Percentiles rank a stretch among this genome's conserved stretches.
These are phyloP conservation scores for Chymomyza fuscimana DNA, from an alignment of 2,888 invertebrate species.

Conservation along the genomic window DNA sequence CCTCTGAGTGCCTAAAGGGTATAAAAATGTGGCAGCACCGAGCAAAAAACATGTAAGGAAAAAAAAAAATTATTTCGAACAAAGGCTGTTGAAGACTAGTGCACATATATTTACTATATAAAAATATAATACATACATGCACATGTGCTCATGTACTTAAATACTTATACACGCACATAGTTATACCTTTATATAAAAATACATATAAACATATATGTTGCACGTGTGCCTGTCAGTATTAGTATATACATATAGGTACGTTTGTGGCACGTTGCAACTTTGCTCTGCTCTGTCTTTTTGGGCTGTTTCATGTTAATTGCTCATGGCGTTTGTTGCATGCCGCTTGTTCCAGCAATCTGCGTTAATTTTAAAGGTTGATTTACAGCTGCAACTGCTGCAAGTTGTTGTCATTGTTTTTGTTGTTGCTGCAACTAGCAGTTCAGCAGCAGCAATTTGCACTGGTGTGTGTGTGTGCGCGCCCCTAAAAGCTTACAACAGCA, in stretches of 20 bases:
- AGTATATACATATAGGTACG: background rate
- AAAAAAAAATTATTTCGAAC: conserved; percentile 33
- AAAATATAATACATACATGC: conserved; percentile 12
- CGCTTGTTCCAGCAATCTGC: conserved; percentile 73
- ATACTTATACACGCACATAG: conserved; percentile 12
- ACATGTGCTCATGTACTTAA: conserved; percentile 1
- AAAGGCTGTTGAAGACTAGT: conserved; percentile 56
- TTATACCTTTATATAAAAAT: background rate
- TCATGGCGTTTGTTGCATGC: conserved; percentile 53
- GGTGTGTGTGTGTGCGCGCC: conserved; percentile 18
- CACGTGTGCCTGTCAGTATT: background rate
- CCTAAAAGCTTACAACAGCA: conserved; percentile 56
- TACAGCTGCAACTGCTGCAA: conserved; percentile 56
- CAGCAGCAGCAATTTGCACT: conserved; percentile 44
- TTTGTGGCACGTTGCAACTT: background rate
- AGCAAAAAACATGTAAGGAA: background rate
- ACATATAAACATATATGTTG: background rate
- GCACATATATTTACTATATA: conserved; percentile 37
- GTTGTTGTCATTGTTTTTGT: conserved; percentile 18
- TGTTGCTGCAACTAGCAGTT: conserved; percentile 49
- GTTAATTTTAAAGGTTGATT: conserved; percentile 74
- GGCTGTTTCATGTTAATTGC: conserved; percentile 56
- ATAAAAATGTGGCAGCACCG: background rate
- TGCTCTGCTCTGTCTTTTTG: background rate
- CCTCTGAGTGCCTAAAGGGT: background rate